These are phyloP conservation scores for Drosophila lowei DNA, from an alignment of 1,140 invertebrate genomes.

Conservation along the genomic window DNA sequence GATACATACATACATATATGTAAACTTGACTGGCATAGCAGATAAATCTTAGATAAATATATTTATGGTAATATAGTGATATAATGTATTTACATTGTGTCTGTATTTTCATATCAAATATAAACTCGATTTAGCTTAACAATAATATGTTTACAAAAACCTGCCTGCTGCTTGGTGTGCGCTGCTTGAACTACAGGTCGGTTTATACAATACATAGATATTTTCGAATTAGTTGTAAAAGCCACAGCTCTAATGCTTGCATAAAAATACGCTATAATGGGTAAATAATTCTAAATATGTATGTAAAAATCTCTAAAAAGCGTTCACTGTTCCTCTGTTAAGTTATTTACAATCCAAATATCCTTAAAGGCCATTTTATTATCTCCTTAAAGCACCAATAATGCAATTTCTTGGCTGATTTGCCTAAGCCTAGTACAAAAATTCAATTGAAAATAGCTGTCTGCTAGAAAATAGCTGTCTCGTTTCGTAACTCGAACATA, in stretches of 20 bases:
- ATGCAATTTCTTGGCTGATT: constrained; percentile 69
- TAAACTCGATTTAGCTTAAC: constrained; percentile 59
- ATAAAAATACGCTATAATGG: constrained; percentile 54
- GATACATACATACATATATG: constrained; percentile 51
- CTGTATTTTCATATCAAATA: constrained; percentile 64
- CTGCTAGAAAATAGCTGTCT: constrained; percentile 16
- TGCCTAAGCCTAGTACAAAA: constrained; percentile 68
- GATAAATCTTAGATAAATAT: constrained; percentile 59
- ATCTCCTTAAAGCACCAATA: constrained; percentile 77
- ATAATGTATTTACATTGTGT: constrained; percentile 62
- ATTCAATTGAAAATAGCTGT: constrained; percentile 6
- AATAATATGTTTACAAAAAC: background rate
- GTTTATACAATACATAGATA: constrained; percentile 28
- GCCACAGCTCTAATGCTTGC: constrained; percentile 73
- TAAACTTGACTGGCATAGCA: constrained; percentile 46
- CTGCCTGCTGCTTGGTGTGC: constrained; percentile 29
- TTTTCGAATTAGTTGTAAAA: constrained; percentile 52
- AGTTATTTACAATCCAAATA: constrained; percentile 66
- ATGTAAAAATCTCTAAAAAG: constrained; percentile 73
- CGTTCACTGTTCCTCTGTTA: constrained; percentile 51
- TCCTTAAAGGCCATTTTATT: constrained; percentile 71
- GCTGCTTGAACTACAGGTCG: constrained; percentile 24
- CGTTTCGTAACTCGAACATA: too few relatives aligned
- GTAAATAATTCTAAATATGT: constrained; percentile 53
- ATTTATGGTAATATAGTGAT: constrained; percentile 39